phyloP scores from a whole-genome alignment of 2,113 vertebrate species.

The Gasterosteus aculeatus region DNA sequence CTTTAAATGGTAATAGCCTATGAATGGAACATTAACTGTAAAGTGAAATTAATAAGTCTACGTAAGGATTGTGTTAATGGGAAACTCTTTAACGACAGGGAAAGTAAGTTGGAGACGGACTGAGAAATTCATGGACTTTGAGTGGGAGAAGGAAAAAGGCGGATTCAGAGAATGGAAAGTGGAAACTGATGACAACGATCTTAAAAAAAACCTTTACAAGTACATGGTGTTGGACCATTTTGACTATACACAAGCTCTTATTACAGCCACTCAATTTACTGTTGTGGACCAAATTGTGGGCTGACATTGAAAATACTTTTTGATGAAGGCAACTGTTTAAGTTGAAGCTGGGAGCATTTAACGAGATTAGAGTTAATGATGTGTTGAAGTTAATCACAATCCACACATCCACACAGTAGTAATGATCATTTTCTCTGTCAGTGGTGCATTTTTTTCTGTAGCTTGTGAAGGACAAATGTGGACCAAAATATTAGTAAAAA shows the following conservation, averaged over 20 bases:
- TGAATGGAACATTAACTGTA: conserved; percentile 76
- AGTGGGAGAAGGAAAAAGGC: conserved; percentile 20
- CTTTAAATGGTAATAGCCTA: conserved; percentile 70
- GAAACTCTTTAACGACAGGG: conserved; percentile 52
- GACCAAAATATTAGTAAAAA: neutral
- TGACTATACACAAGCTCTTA: conserved; percentile 44
- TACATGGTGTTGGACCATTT: conserved; percentile 40
- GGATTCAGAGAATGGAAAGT: conserved; percentile 34
- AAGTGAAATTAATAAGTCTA: conserved; percentile 70
- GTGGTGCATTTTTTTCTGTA: neutral
- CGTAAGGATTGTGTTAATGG: conserved; percentile 59
- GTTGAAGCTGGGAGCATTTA: conserved; percentile 63
- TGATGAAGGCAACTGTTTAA: conserved; percentile 73
- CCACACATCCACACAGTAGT: conserved; percentile 24
- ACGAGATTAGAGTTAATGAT: conserved; percentile 76
- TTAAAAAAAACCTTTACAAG: conserved; percentile 48
- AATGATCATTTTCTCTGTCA: conserved; percentile 25
- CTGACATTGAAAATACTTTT: no score
- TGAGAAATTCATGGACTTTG: conserved; percentile 37
- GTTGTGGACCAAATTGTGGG: conserved; percentile 68
- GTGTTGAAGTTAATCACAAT: conserved; percentile 66
- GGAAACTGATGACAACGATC: conserved; percentile 45
- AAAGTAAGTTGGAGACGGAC: conserved; percentile 10
- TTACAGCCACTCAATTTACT: conserved; percentile 53
- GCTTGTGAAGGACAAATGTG: neutral